Evolutionary conservation across 2,113 vertebrate species (phyloP).

Genomic region (Cervus canadensis): DNA sequence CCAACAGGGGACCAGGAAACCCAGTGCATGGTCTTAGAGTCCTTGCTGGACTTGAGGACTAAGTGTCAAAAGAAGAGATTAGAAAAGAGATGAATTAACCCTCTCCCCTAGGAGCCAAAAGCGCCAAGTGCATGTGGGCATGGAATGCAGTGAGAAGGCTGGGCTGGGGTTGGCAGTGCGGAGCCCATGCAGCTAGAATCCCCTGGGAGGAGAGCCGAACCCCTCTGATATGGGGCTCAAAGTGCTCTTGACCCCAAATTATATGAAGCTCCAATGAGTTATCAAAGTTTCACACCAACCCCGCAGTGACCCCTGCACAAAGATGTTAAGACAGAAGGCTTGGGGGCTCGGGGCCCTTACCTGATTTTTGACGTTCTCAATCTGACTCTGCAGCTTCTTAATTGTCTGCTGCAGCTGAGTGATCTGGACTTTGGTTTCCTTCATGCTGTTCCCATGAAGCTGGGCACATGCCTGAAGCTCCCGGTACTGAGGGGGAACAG

Average conservation of each 20-base stretch:
- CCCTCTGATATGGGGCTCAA: neutral
- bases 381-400: slow-evolving; percentile 63
- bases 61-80: neutral
- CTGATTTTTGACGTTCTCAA: slow-evolving; percentile 34
- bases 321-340: rapidly evolving
- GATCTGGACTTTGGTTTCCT: slow-evolving; percentile 46
- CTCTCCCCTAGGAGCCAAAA: neutral
- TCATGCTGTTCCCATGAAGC: slow-evolving; percentile 38
- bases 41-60: neutral
- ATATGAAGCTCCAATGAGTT: neutral
- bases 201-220: neutral
- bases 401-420: slow-evolving; percentile 39
- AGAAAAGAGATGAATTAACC: neutral
- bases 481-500: slow-evolving; percentile 39
- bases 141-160: neutral
- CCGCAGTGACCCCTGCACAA: no score
- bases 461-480: slow-evolving; percentile 59
- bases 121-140: neutral
- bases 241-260: neutral
- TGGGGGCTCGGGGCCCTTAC: neutral
- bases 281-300: neutral
- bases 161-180: rapidly evolving
- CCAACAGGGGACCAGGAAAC: neutral
- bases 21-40: neutral
- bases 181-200: neutral